Evolutionary conservation across 2,888 invertebrate species (phyloP).

Genomic region (Ennomos quercinarius): DNA sequence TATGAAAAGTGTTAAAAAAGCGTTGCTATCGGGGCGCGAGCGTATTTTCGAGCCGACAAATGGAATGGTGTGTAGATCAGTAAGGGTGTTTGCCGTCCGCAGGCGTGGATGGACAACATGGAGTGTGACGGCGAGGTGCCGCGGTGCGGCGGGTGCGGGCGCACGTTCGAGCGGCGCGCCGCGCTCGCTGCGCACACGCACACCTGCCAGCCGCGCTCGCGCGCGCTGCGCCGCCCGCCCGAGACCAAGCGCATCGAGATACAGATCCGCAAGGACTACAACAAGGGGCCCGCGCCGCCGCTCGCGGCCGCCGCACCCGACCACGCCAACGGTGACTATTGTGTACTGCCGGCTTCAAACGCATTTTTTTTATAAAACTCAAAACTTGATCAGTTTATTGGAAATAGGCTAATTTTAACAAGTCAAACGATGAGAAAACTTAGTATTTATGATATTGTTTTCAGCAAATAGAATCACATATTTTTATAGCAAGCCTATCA

Average conservation of each 20-base stretch:
- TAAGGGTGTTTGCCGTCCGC: not conserved
- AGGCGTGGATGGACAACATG: conserved; percentile 87
- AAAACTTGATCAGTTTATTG: no score
- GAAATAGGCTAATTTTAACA: no score
- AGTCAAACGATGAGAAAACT: no score
- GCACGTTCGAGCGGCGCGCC: conserved; percentile 89
- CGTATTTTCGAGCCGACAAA: no score
- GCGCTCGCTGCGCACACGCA: conserved; percentile 90
- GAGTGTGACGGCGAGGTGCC: conserved; percentile 86
- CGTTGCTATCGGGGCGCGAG: no score
- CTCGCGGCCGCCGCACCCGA: conserved; percentile 8
- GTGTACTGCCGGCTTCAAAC: not conserved
- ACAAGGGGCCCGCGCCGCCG: conserved; percentile 55
- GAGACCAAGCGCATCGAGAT: conserved; percentile 72
- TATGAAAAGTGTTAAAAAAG: no score
- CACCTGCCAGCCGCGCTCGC: conserved; percentile 85
- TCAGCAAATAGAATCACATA: no score
- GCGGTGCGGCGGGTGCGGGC: conserved; percentile 89
- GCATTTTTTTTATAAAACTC: no score
- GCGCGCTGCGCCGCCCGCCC: conserved; percentile 53
- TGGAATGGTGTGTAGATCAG: no score
- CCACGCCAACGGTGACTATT: conserved; percentile 7
- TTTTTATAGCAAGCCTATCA: no score
- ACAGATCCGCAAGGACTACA: conserved; percentile 77
- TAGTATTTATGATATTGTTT: no score